Percentiles rank a stretch among this genome's conserved stretches.
Evolutionary conservation across 2,797 vertebrate genomes (phyloP).

Genomic region (Cyprinella venusta): DNA sequence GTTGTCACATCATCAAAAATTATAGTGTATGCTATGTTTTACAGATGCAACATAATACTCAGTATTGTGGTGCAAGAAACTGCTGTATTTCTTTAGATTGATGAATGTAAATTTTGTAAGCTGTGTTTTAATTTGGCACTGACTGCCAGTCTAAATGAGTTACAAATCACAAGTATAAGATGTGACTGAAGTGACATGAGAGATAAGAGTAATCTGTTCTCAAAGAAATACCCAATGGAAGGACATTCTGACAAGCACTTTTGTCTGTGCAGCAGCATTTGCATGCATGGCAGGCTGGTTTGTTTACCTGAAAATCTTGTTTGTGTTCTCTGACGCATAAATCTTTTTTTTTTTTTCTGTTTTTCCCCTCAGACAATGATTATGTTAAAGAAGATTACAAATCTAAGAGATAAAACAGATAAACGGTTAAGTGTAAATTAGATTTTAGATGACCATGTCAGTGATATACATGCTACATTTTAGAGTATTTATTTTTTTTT

Average conservation of each 20-base stretch:
- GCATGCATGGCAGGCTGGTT: slow-evolving; percentile 54
- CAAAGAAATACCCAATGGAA: slow-evolving; percentile 57
- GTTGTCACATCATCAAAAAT: slow-evolving; percentile 11
- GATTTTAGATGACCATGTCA: neutral
- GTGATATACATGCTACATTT: slow-evolving; percentile 3
- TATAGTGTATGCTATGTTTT: neutral
- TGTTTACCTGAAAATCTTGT: slow-evolving; percentile 65
- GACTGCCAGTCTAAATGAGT: slow-evolving; percentile 55
- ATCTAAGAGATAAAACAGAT: slow-evolving; percentile 34
- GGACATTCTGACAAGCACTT: slow-evolving; percentile 50
- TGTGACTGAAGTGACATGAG: slow-evolving; percentile 56
- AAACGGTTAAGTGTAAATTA: slow-evolving; percentile 17
- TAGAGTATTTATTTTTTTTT: slow-evolving; percentile 3
- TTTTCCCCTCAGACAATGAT: slow-evolving; percentile 12
- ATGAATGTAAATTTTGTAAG: slow-evolving; percentile 54
- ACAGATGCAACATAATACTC: neutral
- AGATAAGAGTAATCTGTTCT: slow-evolving; percentile 59
- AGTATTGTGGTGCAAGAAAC: slow-evolving; percentile 14
- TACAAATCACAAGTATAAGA: slow-evolving; percentile 50
- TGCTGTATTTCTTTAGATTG: slow-evolving; percentile 43
- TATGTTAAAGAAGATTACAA: slow-evolving; percentile 11
- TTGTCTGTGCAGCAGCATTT: slow-evolving; percentile 54
- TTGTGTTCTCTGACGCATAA: slow-evolving; percentile 62
- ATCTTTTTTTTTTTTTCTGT: slow-evolving; percentile 11
- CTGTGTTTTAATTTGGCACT: slow-evolving; percentile 59